phyloP scores from a whole-genome alignment of 1,140 invertebrate species.

The Philotrypesis tridentata region DNA sequence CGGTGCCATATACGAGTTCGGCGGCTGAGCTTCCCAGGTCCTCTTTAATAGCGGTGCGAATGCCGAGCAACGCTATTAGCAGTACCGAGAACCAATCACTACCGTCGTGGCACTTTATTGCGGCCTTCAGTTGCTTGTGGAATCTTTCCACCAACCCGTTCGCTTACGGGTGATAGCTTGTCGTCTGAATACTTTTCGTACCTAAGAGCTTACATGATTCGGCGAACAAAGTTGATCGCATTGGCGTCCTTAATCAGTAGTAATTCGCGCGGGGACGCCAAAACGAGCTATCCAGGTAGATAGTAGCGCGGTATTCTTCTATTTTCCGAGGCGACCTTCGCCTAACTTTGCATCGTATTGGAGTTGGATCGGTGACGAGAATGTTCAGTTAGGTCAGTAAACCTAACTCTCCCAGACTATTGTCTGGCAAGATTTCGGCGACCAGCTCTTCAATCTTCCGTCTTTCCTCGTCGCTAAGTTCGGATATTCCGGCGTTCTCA shows the following conservation, averaged over 20 bases:
- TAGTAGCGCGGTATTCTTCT: no score
- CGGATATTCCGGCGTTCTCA: no score
- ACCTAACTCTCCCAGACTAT: no score
- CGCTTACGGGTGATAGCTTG: constrained; percentile 59
- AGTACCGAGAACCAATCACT: constrained; percentile 55
- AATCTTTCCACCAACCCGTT: constrained; percentile 47
- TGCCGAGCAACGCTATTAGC: constrained; percentile 62
- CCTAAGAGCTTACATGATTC: constrained; percentile 55
- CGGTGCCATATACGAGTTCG: constrained; percentile 64
- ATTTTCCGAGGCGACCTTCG: no score
- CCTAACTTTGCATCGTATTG: no score
- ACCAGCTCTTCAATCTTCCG: no score
- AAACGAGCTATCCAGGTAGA: constrained; percentile 58
- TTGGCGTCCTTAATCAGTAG: constrained; percentile 58
- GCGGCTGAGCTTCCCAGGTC: constrained; percentile 58
- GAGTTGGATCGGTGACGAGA: no score
- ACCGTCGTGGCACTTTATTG: constrained; percentile 36
- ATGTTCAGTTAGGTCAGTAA: no score
- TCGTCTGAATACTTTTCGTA: constrained; percentile 52
- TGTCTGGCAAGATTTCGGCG: no score
- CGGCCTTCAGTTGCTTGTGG: constrained; percentile 44
- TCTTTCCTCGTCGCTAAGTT: no score
- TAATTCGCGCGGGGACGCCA: constrained; percentile 58
- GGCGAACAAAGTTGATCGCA: constrained; percentile 59
- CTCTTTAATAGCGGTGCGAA: constrained; percentile 56